phyloP scores from a whole-genome alignment of 2,888 invertebrate genomes.

The Xanthorhoe spadicearia region DNA sequence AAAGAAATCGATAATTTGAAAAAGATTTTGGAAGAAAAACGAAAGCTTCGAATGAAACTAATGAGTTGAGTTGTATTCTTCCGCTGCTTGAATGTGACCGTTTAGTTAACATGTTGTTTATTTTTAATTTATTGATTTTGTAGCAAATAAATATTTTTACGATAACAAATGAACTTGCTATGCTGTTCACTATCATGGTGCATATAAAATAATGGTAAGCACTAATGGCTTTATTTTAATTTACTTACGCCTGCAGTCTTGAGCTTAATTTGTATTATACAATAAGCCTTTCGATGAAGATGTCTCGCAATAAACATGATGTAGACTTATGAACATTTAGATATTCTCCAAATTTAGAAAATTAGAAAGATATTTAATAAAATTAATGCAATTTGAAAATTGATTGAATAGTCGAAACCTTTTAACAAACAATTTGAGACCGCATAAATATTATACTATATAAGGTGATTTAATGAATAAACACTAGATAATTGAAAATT shows the following conservation, averaged over 20 bases:
- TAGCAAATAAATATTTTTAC: conserved; percentile 19
- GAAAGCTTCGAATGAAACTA: conserved; percentile 64
- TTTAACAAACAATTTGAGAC: too few relatives aligned
- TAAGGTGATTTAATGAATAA: too few relatives aligned
- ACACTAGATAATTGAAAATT: too few relatives aligned
- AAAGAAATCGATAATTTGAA: conserved; percentile 79
- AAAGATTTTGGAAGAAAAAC: conserved; percentile 78
- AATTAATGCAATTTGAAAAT: background rate
- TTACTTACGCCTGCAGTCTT: conserved; percentile 12
- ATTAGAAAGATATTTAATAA: background rate
- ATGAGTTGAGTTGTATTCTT: conserved; percentile 16
- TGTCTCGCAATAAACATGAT: conserved; percentile 60
- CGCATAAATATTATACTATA: too few relatives aligned
- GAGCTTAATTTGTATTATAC: conserved; percentile 46
- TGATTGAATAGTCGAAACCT: too few relatives aligned
- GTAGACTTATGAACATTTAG: conserved; percentile 50
- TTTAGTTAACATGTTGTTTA: conserved; percentile 29
- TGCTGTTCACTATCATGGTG: background rate
- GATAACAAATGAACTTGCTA: background rate
- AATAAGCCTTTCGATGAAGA: conserved; percentile 62
- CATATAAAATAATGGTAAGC: background rate
- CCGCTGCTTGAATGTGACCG: conserved; percentile 15
- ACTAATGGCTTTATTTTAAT: conserved; percentile 11
- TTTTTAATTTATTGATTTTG: conserved; percentile 36
- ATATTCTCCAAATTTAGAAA: conserved; percentile 18